Conservation (phyloP, 2,797 vertebrate genomes). For the Stomatorhinus walkeri region DNA sequence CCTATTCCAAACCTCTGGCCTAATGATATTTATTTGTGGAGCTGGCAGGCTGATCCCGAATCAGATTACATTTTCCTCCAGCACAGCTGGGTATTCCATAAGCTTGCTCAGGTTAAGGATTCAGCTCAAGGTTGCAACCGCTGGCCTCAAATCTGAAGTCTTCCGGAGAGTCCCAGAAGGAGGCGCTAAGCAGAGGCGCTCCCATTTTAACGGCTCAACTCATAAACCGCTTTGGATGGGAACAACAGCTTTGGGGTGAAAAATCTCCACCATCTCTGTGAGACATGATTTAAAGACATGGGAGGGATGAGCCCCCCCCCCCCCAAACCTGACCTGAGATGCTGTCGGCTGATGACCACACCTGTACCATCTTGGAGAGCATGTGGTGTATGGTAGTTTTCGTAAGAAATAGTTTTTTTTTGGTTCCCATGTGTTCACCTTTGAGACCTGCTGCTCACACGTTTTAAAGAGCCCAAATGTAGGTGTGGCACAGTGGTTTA, state of each 20-base stretch:
- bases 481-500: not conserved
- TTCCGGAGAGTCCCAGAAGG: not conserved
- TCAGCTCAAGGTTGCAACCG: not conserved
- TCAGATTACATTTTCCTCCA: not conserved
- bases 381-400: not conserved
- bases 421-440: not conserved
- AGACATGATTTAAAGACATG: not conserved
- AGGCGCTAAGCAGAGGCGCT: not conserved
- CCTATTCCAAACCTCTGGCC: not conserved
- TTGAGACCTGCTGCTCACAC: not conserved
- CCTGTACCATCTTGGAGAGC: not conserved
- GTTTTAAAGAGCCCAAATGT: not conserved
- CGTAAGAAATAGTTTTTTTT: constrained; percentile 16
- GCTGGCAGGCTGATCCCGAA: not conserved
- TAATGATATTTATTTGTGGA: constrained; percentile 7
- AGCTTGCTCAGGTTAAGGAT: not conserved
- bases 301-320: not conserved
- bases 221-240: not conserved
- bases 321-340: not conserved
- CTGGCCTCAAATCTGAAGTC: not conserved
- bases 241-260: not conserved
- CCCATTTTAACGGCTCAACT: not conserved
- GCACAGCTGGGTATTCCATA: constrained; percentile 2
- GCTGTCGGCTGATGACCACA: not conserved
- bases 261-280: not conserved